Evolutionary conservation across 2,113 vertebrate species (phyloP).

Genomic region (Eurypyga helias): DNA sequence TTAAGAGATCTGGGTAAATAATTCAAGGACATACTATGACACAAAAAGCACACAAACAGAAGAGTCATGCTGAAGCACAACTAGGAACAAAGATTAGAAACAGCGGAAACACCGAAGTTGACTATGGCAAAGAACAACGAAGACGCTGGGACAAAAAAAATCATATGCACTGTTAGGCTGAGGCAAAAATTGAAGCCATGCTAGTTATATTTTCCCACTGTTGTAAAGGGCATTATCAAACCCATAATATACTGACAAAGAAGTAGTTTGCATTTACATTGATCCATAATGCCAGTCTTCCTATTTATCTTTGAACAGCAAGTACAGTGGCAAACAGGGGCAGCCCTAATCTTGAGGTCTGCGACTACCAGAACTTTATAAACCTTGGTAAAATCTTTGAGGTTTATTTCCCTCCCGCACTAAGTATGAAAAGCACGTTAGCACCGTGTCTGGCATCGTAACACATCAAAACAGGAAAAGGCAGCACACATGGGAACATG

Average conservation of each 20-base stretch:
- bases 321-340: not conserved
- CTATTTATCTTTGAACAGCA: not conserved
- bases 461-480: not conserved
- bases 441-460: not conserved
- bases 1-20: not conserved
- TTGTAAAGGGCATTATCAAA: not conserved
- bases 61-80: not conserved
- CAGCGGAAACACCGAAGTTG: not conserved
- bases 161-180: not conserved
- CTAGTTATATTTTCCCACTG: not conserved
- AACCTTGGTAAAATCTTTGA: not conserved
- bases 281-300: not conserved
- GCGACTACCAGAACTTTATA: not conserved
- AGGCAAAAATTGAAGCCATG: not conserved
- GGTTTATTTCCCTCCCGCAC: not conserved
- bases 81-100: not conserved
- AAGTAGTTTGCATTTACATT: not conserved
- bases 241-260: not conserved
- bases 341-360: not conserved
- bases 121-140: not conserved
- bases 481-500: not conserved
- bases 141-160: not conserved
- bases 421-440: not conserved
- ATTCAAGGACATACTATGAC: not conserved
- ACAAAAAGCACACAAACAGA: not conserved